These are phyloP conservation scores for Euglossa dilemma DNA, from an alignment of 1,140 invertebrate genomes.

Conservation along the genomic window DNA sequence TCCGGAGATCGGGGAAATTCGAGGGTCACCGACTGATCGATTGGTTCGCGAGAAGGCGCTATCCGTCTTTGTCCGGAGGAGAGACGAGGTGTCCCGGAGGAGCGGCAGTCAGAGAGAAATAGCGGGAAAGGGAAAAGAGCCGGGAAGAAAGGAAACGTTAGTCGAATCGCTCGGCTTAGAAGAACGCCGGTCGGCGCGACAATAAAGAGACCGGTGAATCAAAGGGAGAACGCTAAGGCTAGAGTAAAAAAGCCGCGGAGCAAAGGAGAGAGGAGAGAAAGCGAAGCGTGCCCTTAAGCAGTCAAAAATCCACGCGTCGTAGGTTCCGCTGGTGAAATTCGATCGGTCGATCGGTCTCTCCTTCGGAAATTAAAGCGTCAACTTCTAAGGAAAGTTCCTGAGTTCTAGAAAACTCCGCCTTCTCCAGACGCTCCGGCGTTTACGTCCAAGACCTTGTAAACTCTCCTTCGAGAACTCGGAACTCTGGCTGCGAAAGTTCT, in stretches of 20 bases:
- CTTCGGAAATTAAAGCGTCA: background rate
- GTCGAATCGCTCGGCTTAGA: constrained; percentile 52
- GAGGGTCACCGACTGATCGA: background rate
- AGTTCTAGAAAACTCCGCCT: no score
- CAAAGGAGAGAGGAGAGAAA: background rate
- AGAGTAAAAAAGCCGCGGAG: background rate
- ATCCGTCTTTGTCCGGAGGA: constrained; percentile 27
- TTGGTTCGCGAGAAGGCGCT: background rate
- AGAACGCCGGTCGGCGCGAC: constrained; percentile 26
- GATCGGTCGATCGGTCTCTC: background rate
- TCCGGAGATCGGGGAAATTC: background rate
- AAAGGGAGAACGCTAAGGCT: constrained; percentile 40
- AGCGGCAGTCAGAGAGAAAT: constrained; percentile 19
- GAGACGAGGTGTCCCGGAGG: constrained; percentile 16
- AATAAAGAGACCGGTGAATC: constrained; percentile 63
- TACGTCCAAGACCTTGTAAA: background rate
- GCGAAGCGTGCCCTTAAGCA: constrained; percentile 45
- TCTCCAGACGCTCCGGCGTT: background rate
- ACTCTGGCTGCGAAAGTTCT: background rate
- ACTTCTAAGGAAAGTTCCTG: background rate
- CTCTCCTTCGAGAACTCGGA: background rate
- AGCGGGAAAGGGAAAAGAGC: constrained; percentile 5
- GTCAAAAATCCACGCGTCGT: background rate
- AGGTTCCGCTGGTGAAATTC: background rate
- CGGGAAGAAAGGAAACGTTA: constrained; percentile 35